A percentile compares a stretch with the other conserved stretches of the same genome.
Conservation (phyloP, 2,113 vertebrate genomes). For the Phylloscopus whistleri region DNA sequence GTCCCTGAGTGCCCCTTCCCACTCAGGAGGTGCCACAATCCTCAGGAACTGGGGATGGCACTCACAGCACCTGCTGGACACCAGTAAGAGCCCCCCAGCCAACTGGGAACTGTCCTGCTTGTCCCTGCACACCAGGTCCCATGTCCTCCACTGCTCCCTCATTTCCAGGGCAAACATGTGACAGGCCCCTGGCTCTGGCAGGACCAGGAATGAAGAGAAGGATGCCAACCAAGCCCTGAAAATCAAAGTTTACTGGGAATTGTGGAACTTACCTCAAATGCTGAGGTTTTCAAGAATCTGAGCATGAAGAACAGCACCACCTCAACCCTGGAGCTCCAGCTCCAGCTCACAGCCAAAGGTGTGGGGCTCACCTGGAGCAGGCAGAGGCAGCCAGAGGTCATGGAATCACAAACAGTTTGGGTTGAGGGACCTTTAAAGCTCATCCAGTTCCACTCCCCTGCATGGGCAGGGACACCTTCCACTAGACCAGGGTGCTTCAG, state of each 20-base stretch:
- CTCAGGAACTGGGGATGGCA: background rate
- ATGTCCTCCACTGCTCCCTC: rapidly evolving
- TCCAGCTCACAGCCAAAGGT: background rate
- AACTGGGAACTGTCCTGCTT: background rate
- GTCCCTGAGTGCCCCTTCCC: background rate
- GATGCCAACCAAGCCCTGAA: rapidly evolving
- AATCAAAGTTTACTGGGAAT: background rate
- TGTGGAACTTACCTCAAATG: background rate
- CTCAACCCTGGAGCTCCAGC: background rate
- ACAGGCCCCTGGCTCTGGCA: rapidly evolving
- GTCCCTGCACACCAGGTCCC: background rate
- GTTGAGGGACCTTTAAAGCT: background rate
- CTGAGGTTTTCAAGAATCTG: background rate
- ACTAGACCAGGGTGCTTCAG: rapidly evolving
- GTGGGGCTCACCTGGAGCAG: background rate
- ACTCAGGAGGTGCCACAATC: rapidly evolving
- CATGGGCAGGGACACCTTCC: background rate
- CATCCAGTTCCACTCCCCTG: background rate
- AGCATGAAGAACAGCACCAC: rapidly evolving
- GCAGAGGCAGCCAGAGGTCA: background rate
- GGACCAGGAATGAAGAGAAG: rapidly evolving
- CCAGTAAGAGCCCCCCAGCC: rapidly evolving
- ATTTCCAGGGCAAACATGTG: background rate
- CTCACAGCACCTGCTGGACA: background rate
- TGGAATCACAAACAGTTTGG: background rate